Conservation (phyloP, 2,888 invertebrate species). For the Argyra leucocephala region DNA sequence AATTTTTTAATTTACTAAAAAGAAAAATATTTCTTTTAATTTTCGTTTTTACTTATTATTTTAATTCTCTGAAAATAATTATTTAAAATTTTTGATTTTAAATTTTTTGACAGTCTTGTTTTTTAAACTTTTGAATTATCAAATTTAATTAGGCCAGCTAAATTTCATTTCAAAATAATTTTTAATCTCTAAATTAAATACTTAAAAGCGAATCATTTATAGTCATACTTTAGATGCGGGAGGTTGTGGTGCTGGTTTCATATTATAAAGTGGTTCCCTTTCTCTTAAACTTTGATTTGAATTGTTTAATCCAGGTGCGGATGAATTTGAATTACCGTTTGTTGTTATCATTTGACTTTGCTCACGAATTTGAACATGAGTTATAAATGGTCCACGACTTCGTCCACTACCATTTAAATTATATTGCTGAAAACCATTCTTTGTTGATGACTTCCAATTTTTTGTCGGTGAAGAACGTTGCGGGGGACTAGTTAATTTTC, state of each 20-base stretch:
- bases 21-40: no score
- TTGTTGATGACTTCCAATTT: constrained; percentile 38
- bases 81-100: no score
- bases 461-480: constrained; percentile 28
- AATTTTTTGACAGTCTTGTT: no score
- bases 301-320: constrained; percentile 13
- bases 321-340: constrained; percentile 22
- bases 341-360: constrained; percentile 30
- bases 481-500: constrained; percentile 29
- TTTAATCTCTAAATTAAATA: not conserved
- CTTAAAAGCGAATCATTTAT: constrained; percentile 30
- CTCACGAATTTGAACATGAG: constrained; percentile 54
- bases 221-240: constrained; percentile 45
- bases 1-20: no score
- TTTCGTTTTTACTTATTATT: no score
- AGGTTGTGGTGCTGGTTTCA: constrained; percentile 29
- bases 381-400: constrained; percentile 51
- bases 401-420: constrained; percentile 39
- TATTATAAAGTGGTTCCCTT: constrained; percentile 25
- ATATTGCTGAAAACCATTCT: constrained; percentile 39
- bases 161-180: not conserved
- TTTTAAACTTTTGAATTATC: not conserved
- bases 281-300: constrained; percentile 12
- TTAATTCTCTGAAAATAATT: no score
- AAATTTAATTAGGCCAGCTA: not conserved